Base-by-base conservation (phyloP, 2,888 invertebrate species). In the Deilephila porcellus region DNA sequence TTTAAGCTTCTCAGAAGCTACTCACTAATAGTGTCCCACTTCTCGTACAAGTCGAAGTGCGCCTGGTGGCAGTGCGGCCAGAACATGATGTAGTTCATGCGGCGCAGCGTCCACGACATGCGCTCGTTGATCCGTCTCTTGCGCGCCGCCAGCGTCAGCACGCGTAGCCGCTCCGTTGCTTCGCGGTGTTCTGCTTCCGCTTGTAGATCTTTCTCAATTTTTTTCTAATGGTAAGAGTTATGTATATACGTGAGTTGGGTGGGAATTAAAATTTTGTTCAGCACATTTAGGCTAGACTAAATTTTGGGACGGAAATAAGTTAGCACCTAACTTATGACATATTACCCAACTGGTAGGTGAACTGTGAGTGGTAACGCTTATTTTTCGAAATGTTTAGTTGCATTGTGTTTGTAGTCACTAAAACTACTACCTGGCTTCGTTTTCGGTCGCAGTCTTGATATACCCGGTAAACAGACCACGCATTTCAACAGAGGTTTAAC, bases 21-120 rank as follows among this genome's bases (percentile, higher is more conserved):
- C 92, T 85, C 29, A 93, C 94, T 89, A 67, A 91, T 83, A 52
- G 78, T 74, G 76, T 94, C 93, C 94, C 93, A 93, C 70, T 93
- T 93, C 77, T 93, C 94, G 74, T 94, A 94, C 4, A 94, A 76
- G 71, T 93, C 94, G 76, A 86, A 90, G 74, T 94, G 94, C 0
- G 94, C 94, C 70, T 91, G 79, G 74, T 93, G 93, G 77, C 90
- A 90, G 64, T 91, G 91, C 0, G 94, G 94, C 92, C 92, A 94
- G 83, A 92, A 94, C 78, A 94, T 71, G 34, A 94, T 94, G 78
- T 84, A 94, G 86, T 94, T 93, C 3, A 91, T 74, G 0, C 76
- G 72, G 19, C 60, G 73, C 0, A 90, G 74, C 64, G 82, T 70
- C 0, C 1, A 37, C 0, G 92, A 71, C 4, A 93, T 82, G 0